These are phyloP conservation scores for Eucidaris tribuloides DNA, from an alignment of 35 echinoderm and acorn worm genomes.

Conservation along the genomic window DNA sequence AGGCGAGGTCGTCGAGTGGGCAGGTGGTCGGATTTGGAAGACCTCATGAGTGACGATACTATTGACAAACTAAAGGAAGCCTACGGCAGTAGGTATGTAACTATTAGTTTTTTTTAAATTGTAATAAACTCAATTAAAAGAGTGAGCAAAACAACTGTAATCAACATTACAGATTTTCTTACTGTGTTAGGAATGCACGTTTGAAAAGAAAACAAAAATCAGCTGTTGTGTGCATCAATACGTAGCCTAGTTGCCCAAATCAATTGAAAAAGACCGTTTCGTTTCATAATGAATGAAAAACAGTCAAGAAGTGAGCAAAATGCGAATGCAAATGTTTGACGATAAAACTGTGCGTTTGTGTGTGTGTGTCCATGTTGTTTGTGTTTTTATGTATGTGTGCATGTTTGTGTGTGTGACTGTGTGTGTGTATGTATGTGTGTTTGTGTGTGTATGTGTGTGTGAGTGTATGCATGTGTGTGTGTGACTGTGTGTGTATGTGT, in stretches of 20 bases:
- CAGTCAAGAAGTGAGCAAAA: too few relatives aligned
- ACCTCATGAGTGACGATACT: not conserved
- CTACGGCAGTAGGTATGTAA: not conserved
- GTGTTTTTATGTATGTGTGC: not conserved
- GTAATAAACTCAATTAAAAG: not conserved
- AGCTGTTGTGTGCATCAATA: too few relatives aligned
- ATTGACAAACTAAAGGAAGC: not conserved
- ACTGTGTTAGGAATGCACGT: not conserved
- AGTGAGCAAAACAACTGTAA: not conserved
- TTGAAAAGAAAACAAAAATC: not conserved
- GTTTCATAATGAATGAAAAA: too few relatives aligned
- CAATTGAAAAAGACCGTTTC: too few relatives aligned
- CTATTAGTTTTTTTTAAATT: not conserved
- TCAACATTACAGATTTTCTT: not conserved
- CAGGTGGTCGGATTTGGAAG: not conserved
- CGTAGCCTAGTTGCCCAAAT: too few relatives aligned
- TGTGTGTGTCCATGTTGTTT: not conserved
- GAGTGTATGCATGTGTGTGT: not conserved
- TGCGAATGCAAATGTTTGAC: too few relatives aligned
- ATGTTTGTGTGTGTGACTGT: not conserved
- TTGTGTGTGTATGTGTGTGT: not conserved
- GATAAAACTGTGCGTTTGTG: too few relatives aligned
- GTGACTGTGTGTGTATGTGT: not conserved
- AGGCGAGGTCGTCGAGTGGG: not conserved
- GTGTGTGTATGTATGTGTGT: not conserved